Conservation (phyloP, 2,113 vertebrate species). For the Hippocampus guttulatus region DNA sequence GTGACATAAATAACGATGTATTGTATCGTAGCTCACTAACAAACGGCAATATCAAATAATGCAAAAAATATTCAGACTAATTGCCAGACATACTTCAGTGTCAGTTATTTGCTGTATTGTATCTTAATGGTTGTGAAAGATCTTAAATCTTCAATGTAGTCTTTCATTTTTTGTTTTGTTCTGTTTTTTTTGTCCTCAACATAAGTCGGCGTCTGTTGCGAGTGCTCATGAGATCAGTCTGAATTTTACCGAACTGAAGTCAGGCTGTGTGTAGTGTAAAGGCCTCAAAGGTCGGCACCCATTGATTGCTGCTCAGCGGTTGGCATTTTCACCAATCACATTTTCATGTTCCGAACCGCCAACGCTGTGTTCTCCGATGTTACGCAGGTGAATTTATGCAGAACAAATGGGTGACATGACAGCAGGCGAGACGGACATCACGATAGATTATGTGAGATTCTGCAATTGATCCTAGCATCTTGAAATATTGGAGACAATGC, state of each 20-base stretch:
- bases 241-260: constrained; percentile 44
- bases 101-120: no score
- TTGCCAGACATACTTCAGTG: no score
- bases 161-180: background rate
- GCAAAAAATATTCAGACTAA: no score
- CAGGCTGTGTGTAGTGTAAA: constrained; percentile 38
- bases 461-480: background rate
- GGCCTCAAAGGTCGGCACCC: constrained; percentile 33
- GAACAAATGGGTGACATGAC: background rate
- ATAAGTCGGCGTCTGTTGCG: constrained; percentile 40
- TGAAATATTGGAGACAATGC: background rate
- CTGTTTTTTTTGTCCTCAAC: background rate
- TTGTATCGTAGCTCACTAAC: no score
- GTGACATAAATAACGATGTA: no score
- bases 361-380: constrained; percentile 25
- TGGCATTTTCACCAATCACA: constrained; percentile 55
- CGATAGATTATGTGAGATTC: background rate
- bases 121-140: no score
- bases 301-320: constrained; percentile 38
- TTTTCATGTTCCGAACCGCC: constrained; percentile 30
- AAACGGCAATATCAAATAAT: no score
- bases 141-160: background rate
- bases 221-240: constrained; percentile 29
- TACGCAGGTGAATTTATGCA: constrained; percentile 10
- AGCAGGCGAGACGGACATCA: background rate